These are phyloP conservation scores for Rhagium mordax DNA, from an alignment of 2,888 invertebrate genomes.

Conservation along the genomic window DNA sequence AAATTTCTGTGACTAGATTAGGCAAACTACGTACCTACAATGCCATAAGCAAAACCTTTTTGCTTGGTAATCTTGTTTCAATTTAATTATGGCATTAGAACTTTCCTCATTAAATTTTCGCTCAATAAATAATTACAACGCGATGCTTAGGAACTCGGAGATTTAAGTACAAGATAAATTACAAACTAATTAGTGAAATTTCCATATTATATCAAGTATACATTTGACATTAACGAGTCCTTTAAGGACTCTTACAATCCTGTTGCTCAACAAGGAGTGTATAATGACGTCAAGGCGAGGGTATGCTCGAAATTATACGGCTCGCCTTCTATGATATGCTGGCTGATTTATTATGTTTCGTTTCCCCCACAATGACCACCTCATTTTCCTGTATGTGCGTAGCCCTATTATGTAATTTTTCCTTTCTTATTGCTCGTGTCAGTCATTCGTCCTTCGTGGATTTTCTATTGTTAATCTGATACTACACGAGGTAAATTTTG, in stretches of 20 bases:
- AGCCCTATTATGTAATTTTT: constrained; percentile 26
- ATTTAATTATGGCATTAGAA: background rate
- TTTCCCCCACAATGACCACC: constrained; percentile 11
- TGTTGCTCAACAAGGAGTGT: constrained; percentile 30
- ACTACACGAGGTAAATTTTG: background rate
- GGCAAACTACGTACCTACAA: no score
- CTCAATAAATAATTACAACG: constrained; percentile 12
- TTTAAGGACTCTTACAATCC: constrained; percentile 36
- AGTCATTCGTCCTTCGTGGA: constrained; percentile 2
- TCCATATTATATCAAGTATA: constrained; percentile 24
- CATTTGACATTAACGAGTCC: constrained; percentile 39
- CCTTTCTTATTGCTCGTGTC: background rate
- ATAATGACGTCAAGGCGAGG: constrained; percentile 35
- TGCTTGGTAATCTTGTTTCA: background rate
- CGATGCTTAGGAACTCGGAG: background rate
- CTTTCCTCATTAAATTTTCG: background rate
- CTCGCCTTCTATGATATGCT: constrained; percentile 1
- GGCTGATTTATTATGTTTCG: constrained; percentile 34
- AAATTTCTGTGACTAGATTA: no score
- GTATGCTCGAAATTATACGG: constrained; percentile 30
- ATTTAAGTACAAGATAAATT: constrained; percentile 32
- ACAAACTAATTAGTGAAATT: constrained; percentile 35
- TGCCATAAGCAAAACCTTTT: background rate
- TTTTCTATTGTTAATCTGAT: constrained; percentile 9
- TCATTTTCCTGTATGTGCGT: constrained; percentile 8